Conservation (phyloP, 2,113 vertebrate species). For the Oxyura jamaicensis region DNA sequence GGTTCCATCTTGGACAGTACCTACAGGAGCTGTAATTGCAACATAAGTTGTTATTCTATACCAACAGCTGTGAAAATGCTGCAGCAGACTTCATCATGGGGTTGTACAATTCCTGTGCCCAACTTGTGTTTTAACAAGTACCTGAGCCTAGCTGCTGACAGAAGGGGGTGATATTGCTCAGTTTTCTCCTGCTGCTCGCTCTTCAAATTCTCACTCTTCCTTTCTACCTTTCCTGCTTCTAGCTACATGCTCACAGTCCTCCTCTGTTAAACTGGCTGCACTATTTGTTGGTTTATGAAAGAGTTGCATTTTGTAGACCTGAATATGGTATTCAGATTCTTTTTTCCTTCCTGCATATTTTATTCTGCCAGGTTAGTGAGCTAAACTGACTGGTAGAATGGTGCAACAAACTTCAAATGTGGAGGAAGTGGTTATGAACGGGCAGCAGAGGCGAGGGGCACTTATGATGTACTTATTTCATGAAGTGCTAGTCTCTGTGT, state of each 20-base stretch:
- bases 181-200: neutral
- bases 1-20: neutral
- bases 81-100: too few relatives aligned
- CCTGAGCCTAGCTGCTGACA: neutral
- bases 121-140: neutral
- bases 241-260: neutral
- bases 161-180: neutral
- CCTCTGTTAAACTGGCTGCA: neutral
- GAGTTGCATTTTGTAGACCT: too few relatives aligned
- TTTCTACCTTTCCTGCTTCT: neutral
- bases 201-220: neutral
- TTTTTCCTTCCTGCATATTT: too few relatives aligned
- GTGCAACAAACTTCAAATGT: neutral
- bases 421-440: too few relatives aligned
- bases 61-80: neutral
- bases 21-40: neutral
- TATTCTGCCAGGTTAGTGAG: neutral
- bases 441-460: neutral
- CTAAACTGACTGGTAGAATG: neutral
- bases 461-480: neutral
- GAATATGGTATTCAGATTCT: neutral
- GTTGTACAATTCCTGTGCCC: neutral
- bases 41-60: too few relatives aligned
- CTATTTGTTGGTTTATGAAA: neutral
- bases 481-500: neutral